phyloP scores from a whole-genome alignment of 2,888 invertebrate species.

The Agrotis exclamationis region DNA sequence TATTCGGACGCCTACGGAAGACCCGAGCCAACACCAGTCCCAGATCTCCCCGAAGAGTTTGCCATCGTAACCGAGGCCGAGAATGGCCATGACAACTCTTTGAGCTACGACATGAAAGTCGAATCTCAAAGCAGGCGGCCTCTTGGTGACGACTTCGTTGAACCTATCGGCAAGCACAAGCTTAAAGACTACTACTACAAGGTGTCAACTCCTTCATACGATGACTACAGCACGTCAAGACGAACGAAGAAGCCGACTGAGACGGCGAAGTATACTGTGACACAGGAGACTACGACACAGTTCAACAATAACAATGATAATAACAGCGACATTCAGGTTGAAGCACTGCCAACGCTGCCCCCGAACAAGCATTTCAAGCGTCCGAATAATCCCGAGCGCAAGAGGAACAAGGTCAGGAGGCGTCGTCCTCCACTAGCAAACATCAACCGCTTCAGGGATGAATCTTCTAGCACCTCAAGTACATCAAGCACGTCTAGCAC shows the following conservation, averaged over 20 bases:
- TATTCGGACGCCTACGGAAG: conserved; percentile 73
- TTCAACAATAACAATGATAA: conserved; percentile 69
- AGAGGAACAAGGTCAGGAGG: conserved; percentile 87
- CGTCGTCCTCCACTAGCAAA: conserved; percentile 84
- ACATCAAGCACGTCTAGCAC: conserved; percentile 66
- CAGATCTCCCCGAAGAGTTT: conserved; percentile 83
- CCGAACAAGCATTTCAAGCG: conserved; percentile 87
- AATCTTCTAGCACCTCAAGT: conserved; percentile 69
- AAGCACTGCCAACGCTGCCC: conserved; percentile 87
- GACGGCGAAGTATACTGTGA: conserved; percentile 68
- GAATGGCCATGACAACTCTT: conserved; percentile 84
- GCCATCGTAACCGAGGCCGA: conserved; percentile 86
- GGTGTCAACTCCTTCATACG: conserved; percentile 84
- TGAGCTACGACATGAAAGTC: conserved; percentile 83
- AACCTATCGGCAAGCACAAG: conserved; percentile 86
- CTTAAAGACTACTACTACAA: conserved; percentile 88
- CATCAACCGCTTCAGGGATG: conserved; percentile 76
- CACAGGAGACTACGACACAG: conserved; percentile 75
- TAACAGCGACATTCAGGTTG: conserved; percentile 75
- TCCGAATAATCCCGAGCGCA: conserved; percentile 79
- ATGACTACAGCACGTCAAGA: conserved; percentile 78
- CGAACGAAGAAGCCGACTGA: conserved; percentile 85
- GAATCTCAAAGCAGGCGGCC: conserved; percentile 89
- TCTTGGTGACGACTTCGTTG: conserved; percentile 84
- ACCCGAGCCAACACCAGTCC: conserved; percentile 76